Percentiles rank a stretch among this genome's conserved stretches.
Conservation (phyloP, 1,140 invertebrate species). For the Leptinotarsa lineolata region DNA sequence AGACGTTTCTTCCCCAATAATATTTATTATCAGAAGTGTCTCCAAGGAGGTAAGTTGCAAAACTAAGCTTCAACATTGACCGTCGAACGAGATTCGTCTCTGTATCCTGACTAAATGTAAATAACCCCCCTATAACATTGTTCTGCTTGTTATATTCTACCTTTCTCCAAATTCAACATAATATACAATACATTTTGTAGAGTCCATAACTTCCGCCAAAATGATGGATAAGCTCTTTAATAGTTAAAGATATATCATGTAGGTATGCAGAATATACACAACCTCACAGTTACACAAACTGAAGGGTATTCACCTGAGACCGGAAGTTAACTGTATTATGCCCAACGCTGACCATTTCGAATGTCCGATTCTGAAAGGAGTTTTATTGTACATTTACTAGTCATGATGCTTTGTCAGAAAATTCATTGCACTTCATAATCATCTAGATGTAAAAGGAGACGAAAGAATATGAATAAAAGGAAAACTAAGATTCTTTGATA, state of each 20-base stretch:
- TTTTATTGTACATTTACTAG: too few relatives aligned
- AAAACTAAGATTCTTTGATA: too few relatives aligned
- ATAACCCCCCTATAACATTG: not conserved
- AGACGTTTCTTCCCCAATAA: too few relatives aligned
- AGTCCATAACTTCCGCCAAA: not conserved
- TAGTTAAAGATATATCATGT: not conserved
- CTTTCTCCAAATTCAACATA: not conserved
- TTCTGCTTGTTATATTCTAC: not conserved
- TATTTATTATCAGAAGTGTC: too few relatives aligned
- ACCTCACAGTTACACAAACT: not conserved
- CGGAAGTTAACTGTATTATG: not conserved
- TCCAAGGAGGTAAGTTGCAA: too few relatives aligned
- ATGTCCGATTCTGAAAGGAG: slow-evolving; percentile 1
- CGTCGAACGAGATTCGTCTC: too few relatives aligned
- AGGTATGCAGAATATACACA: slow-evolving; percentile 5
- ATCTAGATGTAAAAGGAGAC: too few relatives aligned
- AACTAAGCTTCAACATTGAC: too few relatives aligned
- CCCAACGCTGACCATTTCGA: not conserved
- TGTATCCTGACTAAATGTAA: too few relatives aligned
- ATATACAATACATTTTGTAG: not conserved
- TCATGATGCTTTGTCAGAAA: too few relatives aligned
- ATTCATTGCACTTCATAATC: too few relatives aligned
- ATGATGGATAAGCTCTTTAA: not conserved
- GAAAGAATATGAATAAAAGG: too few relatives aligned
- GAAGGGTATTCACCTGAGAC: not conserved